Percentiles rank a stretch among this genome's conserved stretches.
phyloP scores from a whole-genome alignment of 2,797 vertebrate genomes.

The Bradypodion ventrale region DNA sequence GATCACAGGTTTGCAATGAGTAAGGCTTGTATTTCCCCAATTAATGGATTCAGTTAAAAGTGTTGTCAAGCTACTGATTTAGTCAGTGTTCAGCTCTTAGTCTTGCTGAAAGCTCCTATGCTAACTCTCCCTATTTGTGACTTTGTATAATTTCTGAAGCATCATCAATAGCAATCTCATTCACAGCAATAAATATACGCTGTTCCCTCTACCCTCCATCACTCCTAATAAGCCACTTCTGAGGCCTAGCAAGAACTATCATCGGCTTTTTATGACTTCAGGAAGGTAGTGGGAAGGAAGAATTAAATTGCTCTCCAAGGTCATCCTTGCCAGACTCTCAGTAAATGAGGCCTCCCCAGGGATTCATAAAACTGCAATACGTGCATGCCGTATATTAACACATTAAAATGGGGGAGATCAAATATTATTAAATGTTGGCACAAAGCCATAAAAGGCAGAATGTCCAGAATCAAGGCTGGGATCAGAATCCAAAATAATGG shows the following conservation, averaged over 20 bases:
- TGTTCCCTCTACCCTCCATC: not conserved
- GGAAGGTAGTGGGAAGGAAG: slow-evolving; percentile 36
- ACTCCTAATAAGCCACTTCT: not conserved
- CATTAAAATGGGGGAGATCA: slow-evolving; percentile 41
- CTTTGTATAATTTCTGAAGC: accelerated
- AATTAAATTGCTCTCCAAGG: slow-evolving; percentile 73
- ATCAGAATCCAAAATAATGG: slow-evolving; percentile 12
- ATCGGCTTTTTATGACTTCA: slow-evolving; percentile 22
- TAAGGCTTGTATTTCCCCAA: too few relatives aligned
- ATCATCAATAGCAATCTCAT: accelerated
- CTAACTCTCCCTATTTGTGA: not conserved
- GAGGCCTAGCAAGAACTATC: slow-evolving; percentile 19
- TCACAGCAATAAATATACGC: accelerated
- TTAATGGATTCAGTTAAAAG: not conserved
- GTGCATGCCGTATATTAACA: slow-evolving; percentile 15
- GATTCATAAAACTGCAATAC: slow-evolving; percentile 79
- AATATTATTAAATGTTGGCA: slow-evolving; percentile 49
- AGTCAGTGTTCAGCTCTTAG: not conserved
- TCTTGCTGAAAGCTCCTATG: not conserved
- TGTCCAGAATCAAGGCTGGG: slow-evolving; percentile 33
- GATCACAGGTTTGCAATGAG: too few relatives aligned
- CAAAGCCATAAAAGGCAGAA: slow-evolving; percentile 51
- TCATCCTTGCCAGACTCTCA: slow-evolving; percentile 71
- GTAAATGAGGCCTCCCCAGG: slow-evolving; percentile 77
- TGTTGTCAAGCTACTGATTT: not conserved